Base-by-base conservation (phyloP, 2,113 vertebrate genomes). In the Coturnix japonica region DNA sequence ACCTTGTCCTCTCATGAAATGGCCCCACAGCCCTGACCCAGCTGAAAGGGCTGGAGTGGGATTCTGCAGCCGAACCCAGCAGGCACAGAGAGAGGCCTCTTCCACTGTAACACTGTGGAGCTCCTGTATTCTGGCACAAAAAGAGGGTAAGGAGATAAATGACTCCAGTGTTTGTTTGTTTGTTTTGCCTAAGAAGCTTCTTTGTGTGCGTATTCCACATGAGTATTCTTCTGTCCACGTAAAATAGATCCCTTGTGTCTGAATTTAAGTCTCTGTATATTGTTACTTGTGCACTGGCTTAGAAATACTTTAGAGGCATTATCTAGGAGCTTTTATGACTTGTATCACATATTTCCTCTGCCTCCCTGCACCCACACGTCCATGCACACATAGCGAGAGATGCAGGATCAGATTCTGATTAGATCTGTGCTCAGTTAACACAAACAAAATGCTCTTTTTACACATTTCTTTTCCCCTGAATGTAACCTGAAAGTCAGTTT, bases 121-220 rank as follows among this genome's bases (percentile, higher is more conserved):
- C 63, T 91, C 82, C 91, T 96, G 92, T 97, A 59, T 95, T 95
- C 71, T 84, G 80, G 89, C 65, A 61, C 54, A 92, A 59, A 95
- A 84, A 82, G 93, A 93, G 44, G 59, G 59, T 64, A 25, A 81
- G 75, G 87, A 93, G 70, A 96, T 96, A 94, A 96, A 97, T 95
- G 94, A 61, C 89, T 96, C 60, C 25, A 96, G 93, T 96, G 96
- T 96, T 93, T 95, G 75, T 96, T 95, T 96, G 84, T 96, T 96
- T 96, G 87, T 81, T 95, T 94, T 92, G 91, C 94, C 90, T 92
- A 86, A 95, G 94, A 95, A 95, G 94, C 73, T 75, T 86, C 95
- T 96, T 96, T 97, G 94, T 96, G 43, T 87, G 85, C 14, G 9
- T 77, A n/a, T 90, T 85, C 80, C 71, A 74, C 89, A 94, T 74